Evolutionary conservation across 2,797 vertebrate species (phyloP).

Genomic region (Amblyraja radiata): DNA sequence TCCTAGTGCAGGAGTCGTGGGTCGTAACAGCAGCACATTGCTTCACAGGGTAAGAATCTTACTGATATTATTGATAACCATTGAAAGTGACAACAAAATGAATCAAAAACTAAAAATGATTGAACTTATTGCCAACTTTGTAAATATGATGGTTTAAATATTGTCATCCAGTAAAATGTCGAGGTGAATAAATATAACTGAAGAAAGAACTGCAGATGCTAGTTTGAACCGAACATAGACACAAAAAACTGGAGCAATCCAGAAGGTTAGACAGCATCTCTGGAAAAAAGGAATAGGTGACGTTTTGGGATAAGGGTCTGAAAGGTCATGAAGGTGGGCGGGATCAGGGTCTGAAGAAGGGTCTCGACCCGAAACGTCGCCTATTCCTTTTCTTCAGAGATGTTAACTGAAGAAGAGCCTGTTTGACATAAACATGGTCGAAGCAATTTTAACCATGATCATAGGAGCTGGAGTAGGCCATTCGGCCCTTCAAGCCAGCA

Average conservation of each 20-base stretch:
- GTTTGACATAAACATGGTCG: neutral
- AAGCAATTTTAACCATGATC: neutral
- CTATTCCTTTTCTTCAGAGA: no score
- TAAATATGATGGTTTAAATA: neutral
- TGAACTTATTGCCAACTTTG: neutral
- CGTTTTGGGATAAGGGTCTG: no score
- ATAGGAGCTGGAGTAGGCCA: no score
- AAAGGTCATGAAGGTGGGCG: no score
- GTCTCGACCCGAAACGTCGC: no score
- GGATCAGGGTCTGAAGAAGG: no score
- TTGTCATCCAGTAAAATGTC: no score
- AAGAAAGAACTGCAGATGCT: neutral
- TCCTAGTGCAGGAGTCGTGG: slow-evolving; percentile 80
- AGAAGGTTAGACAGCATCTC: no score
- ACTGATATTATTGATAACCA: neutral
- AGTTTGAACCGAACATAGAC: no score
- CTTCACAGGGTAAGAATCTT: slow-evolving; percentile 70
- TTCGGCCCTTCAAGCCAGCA: no score
- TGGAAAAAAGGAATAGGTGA: no score
- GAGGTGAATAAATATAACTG: neutral
- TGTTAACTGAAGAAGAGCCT: neutral
- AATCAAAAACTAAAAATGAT: neutral
- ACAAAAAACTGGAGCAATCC: no score
- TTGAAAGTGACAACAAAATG: neutral
- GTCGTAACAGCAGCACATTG: slow-evolving; percentile 89